Base-by-base conservation (phyloP, 2,888 invertebrate species). In the Drosophila kokeensis region DNA sequence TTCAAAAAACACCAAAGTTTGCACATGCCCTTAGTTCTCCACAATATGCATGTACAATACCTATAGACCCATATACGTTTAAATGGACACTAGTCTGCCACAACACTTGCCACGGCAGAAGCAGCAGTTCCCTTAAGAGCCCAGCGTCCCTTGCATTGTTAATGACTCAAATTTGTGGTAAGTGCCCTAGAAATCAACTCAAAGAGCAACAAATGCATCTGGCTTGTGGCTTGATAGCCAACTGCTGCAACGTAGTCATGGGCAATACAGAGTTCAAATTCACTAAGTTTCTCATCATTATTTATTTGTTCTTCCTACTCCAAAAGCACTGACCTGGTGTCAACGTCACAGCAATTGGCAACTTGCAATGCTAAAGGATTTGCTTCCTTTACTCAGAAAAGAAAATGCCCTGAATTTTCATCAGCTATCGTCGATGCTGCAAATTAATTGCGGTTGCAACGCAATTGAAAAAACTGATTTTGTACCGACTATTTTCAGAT, bases 91-190 rank as follows among this genome's bases (percentile, higher is more conserved):
- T 21, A 34, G 48, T 48, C 38, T 24, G 15, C 38, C 42, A 48
- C 21, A 40, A 30, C 34, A 73, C 62, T 62, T 78, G 50, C 59
- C 55, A 48, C 21, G 42, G 34, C 63, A 53, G 38, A 27, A 52
- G 29, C 40, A 52, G 36, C 29, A 70, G 57, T 42, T 70, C 55
- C 66, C 53, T 50, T 21, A 66, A 52, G 62, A 69, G 62, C 63
- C 69, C 79, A 79, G 81, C 74, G 74, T 79, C 74, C 66, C 79
- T 79, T 81, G 74, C 79, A 76, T 83, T 70, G 81, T 81, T 79
- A 86, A 79, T 86, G 69, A 83, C 69, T 71, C 59, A 65, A 72
- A 84, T 79, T 84, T 81, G 76, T 62, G 71, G 59, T 76, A 81
- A 81, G 71, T 83, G 84, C 66, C 66, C 32, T 29, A 70, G 58